These are phyloP conservation scores for Rutpela maculata DNA, from an alignment of 2,888 invertebrate genomes.

Conservation along the genomic window DNA sequence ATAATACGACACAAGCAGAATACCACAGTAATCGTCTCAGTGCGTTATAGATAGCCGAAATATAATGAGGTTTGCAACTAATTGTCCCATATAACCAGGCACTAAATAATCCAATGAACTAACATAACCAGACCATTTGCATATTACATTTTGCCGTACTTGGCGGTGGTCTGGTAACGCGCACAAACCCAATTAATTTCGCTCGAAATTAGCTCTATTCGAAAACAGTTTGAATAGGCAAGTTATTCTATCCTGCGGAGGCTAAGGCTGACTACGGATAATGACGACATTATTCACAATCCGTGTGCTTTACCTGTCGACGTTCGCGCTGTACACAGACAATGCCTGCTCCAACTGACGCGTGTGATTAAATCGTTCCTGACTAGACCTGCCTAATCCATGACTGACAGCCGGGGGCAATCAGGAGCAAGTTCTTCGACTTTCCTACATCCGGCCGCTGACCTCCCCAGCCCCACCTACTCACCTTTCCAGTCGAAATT, in stretches of 20 bases:
- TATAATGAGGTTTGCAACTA: conserved; percentile 52
- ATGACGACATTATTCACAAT: conserved; percentile 55
- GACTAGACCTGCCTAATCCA: conserved; percentile 60
- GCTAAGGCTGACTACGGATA: conserved; percentile 30
- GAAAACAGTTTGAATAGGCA: conserved; percentile 46
- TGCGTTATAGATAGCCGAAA: conserved; percentile 37
- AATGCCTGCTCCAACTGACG: conserved; percentile 53
- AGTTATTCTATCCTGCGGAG: conserved; percentile 33
- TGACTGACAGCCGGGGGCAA: conserved; percentile 60
- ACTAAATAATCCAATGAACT: conserved; percentile 55
- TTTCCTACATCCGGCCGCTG: conserved; percentile 34
- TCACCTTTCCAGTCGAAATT: conserved; percentile 36
- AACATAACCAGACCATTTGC: conserved; percentile 55
- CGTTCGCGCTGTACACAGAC: conserved; percentile 45
- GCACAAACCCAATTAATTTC: conserved; percentile 48
- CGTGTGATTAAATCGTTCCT: conserved; percentile 60
- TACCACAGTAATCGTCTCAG: conserved; percentile 11
- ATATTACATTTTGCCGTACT: conserved; percentile 55
- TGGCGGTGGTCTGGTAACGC: conserved; percentile 42
- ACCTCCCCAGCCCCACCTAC: conserved; percentile 26
- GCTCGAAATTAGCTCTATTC: conserved; percentile 48
- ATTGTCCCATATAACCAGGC: conserved; percentile 50
- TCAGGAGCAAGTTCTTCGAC: conserved; percentile 10
- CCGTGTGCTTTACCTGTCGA: conserved; percentile 54
- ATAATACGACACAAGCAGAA: neutral